A percentile compares a stretch with the other conserved stretches of the same genome.
These are phyloP conservation scores for Platycercus adscitus DNA, from an alignment of 2,113 vertebrate species.

Conservation along the genomic window DNA sequence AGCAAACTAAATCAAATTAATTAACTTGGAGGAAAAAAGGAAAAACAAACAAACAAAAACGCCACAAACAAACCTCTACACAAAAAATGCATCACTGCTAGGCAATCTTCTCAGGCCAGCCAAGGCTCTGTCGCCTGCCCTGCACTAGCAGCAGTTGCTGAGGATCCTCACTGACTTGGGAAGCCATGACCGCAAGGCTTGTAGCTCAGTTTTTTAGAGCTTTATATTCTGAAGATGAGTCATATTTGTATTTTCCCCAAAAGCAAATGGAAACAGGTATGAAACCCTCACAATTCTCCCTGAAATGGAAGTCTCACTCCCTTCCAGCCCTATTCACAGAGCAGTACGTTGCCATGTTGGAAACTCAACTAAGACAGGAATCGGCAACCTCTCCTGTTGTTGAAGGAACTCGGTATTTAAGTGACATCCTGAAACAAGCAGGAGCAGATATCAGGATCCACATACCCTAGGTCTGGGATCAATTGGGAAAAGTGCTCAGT, in stretches of 20 bases:
- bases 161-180: not conserved
- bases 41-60: not conserved
- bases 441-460: not conserved
- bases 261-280: not conserved
- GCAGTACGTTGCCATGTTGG: not conserved
- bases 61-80: not conserved
- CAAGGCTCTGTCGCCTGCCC: not conserved
- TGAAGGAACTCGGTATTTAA: not conserved
- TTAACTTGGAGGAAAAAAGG: no score
- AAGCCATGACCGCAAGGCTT: accelerated
- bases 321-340: not conserved
- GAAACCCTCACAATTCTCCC: not conserved
- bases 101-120: not conserved
- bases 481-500: accelerated
- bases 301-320: not conserved
- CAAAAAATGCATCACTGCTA: not conserved
- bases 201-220: not conserved
- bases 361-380: not conserved
- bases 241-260: not conserved
- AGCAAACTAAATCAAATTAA: not conserved
- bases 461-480: accelerated
- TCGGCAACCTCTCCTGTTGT: not conserved
- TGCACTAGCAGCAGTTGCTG: not conserved
- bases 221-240: not conserved
- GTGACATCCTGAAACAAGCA: not conserved